Conservation (phyloP, 1,140 invertebrate genomes). For the Atta colombica region DNA sequence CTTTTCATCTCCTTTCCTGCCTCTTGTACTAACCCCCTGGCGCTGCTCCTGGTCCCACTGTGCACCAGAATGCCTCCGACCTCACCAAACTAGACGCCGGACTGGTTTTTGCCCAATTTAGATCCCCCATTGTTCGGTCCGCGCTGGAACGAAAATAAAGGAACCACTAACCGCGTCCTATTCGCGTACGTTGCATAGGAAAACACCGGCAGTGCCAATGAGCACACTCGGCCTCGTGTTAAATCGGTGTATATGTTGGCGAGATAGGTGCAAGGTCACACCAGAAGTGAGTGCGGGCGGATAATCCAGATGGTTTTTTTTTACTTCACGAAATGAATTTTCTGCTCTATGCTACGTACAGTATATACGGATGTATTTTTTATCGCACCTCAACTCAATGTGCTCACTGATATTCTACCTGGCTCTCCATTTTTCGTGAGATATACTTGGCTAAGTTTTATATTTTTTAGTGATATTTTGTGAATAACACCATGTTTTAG, state of each 20-base stretch:
- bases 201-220: constrained; percentile 39
- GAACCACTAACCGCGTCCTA: constrained; percentile 34
- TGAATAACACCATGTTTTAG: too few relatives aligned
- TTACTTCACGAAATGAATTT: neutral
- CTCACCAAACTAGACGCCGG: constrained; percentile 77
- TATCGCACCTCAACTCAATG: neutral
- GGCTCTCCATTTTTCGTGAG: neutral
- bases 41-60: constrained; percentile 58
- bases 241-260: neutral
- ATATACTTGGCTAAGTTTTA: neutral
- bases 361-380: neutral
- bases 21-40: neutral
- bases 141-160: constrained; percentile 78
- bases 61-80: constrained; percentile 65
- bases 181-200: constrained; percentile 55
- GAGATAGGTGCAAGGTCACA: constrained; percentile 15
- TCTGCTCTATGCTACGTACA: neutral
- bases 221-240: constrained; percentile 9
- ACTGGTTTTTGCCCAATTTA: constrained; percentile 81
- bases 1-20: neutral
- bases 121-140: constrained; percentile 77
- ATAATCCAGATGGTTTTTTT: neutral
- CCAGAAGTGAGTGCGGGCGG: neutral
- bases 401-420: neutral
- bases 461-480: constrained; percentile 15